Percentiles rank a stretch among this genome's conserved stretches.
Conservation (phyloP, 2,113 vertebrate species). For the Xyliphius kryptos region DNA sequence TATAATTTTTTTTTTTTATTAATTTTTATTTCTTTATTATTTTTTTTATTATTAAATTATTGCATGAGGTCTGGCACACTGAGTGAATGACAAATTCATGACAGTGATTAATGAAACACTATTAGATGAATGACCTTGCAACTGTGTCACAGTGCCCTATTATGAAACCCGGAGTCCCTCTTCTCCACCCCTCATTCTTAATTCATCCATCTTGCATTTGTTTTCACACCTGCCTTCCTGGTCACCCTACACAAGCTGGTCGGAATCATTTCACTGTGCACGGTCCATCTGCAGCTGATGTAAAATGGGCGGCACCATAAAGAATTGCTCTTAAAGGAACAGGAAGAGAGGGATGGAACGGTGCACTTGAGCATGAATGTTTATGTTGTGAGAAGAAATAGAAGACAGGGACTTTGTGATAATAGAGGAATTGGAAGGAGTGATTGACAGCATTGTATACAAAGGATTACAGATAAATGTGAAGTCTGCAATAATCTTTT, state of each 20-base stretch:
- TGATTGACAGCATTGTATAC: background rate
- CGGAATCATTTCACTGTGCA: background rate
- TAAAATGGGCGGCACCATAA: constrained; percentile 38
- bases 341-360: constrained; percentile 34
- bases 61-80: background rate
- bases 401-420: constrained; percentile 23
- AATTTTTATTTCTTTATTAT: background rate
- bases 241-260: constrained; percentile 15
- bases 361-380: constrained; percentile 30
- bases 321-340: constrained; percentile 37
- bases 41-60: background rate
- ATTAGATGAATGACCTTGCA: constrained; percentile 49
- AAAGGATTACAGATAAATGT: constrained; percentile 5
- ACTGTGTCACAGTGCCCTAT: constrained; percentile 16
- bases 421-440: constrained; percentile 20
- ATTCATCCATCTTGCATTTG: constrained; percentile 31
- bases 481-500: constrained; percentile 3
- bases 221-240: constrained; percentile 59
- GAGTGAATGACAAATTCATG: constrained; percentile 26
- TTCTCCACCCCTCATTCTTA: constrained; percentile 20
- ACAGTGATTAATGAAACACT: constrained; percentile 62
- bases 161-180: constrained; percentile 21
- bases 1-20: too few species aligned
- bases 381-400: constrained; percentile 32
- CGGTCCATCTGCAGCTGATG: constrained; percentile 19